These are phyloP conservation scores for Anas platyrhynchos DNA, from an alignment of 2,113 vertebrate genomes.

Conservation along the genomic window DNA sequence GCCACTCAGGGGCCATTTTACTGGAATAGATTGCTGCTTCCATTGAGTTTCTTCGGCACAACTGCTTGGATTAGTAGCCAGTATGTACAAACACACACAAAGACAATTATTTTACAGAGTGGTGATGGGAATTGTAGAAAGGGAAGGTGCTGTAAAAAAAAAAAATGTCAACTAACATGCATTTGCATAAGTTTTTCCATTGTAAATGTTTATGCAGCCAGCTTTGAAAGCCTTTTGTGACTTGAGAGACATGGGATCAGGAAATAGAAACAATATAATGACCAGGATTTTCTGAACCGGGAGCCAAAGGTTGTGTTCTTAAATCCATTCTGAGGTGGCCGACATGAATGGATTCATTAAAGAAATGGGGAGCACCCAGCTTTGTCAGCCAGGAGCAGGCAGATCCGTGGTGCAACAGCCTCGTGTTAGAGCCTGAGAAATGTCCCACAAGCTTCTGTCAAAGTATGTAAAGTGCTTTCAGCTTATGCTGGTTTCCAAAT, in stretches of 20 bases:
- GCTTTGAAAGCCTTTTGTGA: constrained; percentile 61
- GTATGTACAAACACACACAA: not conserved
- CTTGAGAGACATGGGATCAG: constrained; percentile 46
- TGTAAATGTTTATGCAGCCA: constrained; percentile 26
- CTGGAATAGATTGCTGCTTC: not conserved
- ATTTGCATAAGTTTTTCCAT: constrained; percentile 61
- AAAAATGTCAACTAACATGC: not conserved
- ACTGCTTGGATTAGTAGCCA: not conserved
- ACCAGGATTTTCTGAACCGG: constrained; percentile 31
- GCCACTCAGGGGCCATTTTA: not conserved
- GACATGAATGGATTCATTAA: not conserved
- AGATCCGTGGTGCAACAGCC: not conserved
- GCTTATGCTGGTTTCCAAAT: not conserved
- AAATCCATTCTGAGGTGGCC: constrained; percentile 9
- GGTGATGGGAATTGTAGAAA: not conserved
- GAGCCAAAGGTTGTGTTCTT: constrained; percentile 42
- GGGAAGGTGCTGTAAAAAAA: constrained; percentile 8
- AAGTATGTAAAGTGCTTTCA: not conserved
- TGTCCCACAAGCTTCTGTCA: not conserved
- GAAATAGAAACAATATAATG: constrained; percentile 57
- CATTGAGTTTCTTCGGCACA: not conserved
- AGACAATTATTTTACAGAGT: accelerated
- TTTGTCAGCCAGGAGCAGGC: not conserved
- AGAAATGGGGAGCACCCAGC: not conserved
- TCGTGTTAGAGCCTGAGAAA: not conserved